phyloP scores from a whole-genome alignment of 2,888 invertebrate genomes.

The Rhagophthalmus giganteus region DNA sequence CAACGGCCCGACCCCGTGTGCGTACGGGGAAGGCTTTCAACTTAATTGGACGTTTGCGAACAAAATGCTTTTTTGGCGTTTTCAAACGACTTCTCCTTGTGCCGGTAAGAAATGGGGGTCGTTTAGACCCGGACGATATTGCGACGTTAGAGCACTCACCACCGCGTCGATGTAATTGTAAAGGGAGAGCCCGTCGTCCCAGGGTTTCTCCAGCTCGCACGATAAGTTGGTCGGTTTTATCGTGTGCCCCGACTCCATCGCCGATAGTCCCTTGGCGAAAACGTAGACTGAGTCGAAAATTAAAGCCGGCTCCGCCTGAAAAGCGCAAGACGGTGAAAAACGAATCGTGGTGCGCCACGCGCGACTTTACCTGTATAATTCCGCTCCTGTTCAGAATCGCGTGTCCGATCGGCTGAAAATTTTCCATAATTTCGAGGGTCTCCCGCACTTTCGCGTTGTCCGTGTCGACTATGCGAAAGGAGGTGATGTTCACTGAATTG shows the following conservation, averaged over 20 bases:
- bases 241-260: slow-evolving; percentile 70
- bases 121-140: too few species aligned
- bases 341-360: too few species aligned
- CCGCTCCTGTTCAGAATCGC: slow-evolving; percentile 71
- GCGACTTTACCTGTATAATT: slow-evolving; percentile 63
- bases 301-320: slow-evolving; percentile 82
- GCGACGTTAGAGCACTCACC: slow-evolving; percentile 59
- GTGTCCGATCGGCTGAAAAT: slow-evolving; percentile 83
- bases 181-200: slow-evolving; percentile 76
- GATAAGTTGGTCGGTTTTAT: slow-evolving; percentile 75
- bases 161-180: slow-evolving; percentile 73
- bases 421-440: slow-evolving; percentile 81
- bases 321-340: too few species aligned
- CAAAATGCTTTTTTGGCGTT: slow-evolving; percentile 21
- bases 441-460: slow-evolving; percentile 75
- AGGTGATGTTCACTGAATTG: slow-evolving; percentile 94
- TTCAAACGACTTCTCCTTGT: slow-evolving; percentile 14
- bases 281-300: slow-evolving; percentile 86
- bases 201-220: slow-evolving; percentile 76
- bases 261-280: slow-evolving; percentile 75
- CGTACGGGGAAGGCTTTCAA: slow-evolving; percentile 17
- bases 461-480: slow-evolving; percentile 84
- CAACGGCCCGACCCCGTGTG: slow-evolving; percentile 3
- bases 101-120: not conserved
- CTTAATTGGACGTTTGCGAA: slow-evolving; percentile 21